A percentile compares a stretch with the other conserved stretches of the same genome.
Evolutionary conservation across 1,140 invertebrate genomes (phyloP).

Genomic region (Papilio dardanus): DNA sequence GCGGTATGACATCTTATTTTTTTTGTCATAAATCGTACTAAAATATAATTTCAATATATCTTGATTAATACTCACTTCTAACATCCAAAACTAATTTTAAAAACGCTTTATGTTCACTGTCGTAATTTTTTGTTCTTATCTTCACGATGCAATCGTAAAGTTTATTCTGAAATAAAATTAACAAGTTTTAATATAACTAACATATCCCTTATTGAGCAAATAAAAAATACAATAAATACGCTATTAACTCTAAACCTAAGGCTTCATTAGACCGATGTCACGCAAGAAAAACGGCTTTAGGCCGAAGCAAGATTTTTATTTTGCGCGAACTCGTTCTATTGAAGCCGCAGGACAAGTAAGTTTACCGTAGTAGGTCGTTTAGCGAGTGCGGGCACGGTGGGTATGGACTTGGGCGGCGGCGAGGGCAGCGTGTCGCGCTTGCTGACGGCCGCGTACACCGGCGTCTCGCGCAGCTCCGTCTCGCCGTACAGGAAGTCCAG

Average conservation of each 20-base stretch:
- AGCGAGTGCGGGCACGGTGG: constrained; percentile 60
- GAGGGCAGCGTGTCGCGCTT: constrained; percentile 85
- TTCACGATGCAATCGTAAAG: constrained; percentile 89
- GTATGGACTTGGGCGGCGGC: constrained; percentile 80
- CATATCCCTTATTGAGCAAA: background rate
- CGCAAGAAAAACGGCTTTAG: too few species aligned
- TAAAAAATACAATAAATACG: background rate
- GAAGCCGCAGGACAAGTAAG: too few species aligned
- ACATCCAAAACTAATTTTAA: constrained; percentile 90
- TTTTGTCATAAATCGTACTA: background rate
- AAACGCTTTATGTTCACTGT: constrained; percentile 90
- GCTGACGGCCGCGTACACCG: constrained; percentile 89
- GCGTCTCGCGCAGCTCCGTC: constrained; percentile 88
- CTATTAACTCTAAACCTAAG: constrained; percentile 6
- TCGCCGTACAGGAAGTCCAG: constrained; percentile 92
- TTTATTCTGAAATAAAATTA: constrained; percentile 74
- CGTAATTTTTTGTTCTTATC: constrained; percentile 85
- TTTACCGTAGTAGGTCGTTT: constrained; percentile 72
- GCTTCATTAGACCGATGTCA: too few species aligned
- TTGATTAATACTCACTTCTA: constrained; percentile 83
- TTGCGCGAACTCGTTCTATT: too few species aligned
- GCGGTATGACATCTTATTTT: constrained; percentile 17
- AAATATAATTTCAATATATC: background rate
- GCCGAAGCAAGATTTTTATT: too few species aligned
- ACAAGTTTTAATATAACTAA: constrained; percentile 1